Conservation (phyloP, 64 coral and sea anemone species). For the Orbicella faveolata region DNA sequence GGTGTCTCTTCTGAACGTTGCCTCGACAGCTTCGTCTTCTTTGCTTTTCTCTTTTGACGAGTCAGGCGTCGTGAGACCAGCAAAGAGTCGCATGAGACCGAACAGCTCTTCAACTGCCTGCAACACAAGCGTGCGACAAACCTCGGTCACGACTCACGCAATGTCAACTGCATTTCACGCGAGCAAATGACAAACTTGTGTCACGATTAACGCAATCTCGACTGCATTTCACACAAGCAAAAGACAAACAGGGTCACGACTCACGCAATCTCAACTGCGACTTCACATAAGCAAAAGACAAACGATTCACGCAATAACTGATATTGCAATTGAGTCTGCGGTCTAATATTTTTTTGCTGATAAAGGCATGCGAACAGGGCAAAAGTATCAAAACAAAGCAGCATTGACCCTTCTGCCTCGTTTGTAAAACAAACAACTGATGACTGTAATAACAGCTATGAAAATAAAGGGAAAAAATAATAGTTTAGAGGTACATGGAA, state of each 20-base stretch:
- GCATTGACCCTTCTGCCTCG: too few species aligned
- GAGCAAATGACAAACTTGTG: background rate
- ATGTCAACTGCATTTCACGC: slow-evolving; percentile 53
- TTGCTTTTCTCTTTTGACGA: slow-evolving; percentile 37
- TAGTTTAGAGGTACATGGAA: too few species aligned
- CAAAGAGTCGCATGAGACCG: slow-evolving; percentile 83
- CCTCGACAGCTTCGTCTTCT: slow-evolving; percentile 65
- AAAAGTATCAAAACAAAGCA: too few species aligned
- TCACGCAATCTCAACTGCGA: background rate
- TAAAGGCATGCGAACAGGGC: too few species aligned
- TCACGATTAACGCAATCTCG: background rate
- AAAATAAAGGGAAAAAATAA: too few species aligned
- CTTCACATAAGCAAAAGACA: background rate
- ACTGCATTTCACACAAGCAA: background rate
- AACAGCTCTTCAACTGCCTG: slow-evolving; percentile 97
- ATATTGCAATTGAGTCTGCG: too few species aligned
- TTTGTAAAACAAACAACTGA: too few species aligned
- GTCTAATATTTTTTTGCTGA: too few species aligned
- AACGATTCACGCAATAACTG: too few species aligned
- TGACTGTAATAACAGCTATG: too few species aligned
- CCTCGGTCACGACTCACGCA: background rate
- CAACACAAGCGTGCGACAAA: background rate
- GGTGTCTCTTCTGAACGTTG: slow-evolving; percentile 77
- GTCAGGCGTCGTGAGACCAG: slow-evolving; percentile 71
- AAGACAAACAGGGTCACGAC: background rate